Evolutionary conservation across 2,888 invertebrate genomes (phyloP).

Genomic region (Chelonus formosanus): DNA sequence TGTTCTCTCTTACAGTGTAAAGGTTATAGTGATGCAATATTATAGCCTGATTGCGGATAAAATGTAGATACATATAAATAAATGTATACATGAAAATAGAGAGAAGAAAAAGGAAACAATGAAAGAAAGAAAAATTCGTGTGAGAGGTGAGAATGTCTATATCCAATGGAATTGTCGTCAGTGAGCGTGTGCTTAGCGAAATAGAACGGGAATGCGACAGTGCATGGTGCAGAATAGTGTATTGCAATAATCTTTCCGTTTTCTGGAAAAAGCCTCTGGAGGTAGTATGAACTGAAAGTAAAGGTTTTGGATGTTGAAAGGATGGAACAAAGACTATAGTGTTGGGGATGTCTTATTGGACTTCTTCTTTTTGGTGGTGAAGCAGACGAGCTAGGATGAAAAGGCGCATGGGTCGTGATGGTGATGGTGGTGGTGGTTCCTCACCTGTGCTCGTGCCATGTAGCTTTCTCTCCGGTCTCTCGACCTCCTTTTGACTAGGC

Average conservation of each 20-base stretch:
- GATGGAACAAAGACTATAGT: background rate
- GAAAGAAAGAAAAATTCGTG: background rate
- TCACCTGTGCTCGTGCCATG: constrained; percentile 60
- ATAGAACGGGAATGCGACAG: constrained; percentile 43
- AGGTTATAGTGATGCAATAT: no score
- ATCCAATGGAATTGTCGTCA: constrained; percentile 16
- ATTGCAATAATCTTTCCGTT: constrained; percentile 42
- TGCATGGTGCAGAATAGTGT: constrained; percentile 62
- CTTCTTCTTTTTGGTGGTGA: no score
- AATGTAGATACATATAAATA: constrained; percentile 6
- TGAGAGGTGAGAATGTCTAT: constrained; percentile 17
- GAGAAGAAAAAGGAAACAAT: constrained; percentile 4
- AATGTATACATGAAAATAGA: background rate
- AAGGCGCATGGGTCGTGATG: constrained; percentile 29
- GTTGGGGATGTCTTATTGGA: background rate
- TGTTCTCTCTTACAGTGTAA: no score
- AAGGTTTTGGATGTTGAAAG: no score
- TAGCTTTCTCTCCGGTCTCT: constrained; percentile 59
- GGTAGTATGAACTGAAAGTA: no score
- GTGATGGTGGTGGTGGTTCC: constrained; percentile 35
- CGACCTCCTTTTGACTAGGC: constrained; percentile 58
- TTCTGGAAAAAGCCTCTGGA: constrained; percentile 2
- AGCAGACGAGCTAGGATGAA: background rate
- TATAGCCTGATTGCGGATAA: background rate
- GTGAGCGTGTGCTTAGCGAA: constrained; percentile 34